Base-by-base conservation (phyloP, 2,888 invertebrate genomes). In the Rhorus exstirpatorius region DNA sequence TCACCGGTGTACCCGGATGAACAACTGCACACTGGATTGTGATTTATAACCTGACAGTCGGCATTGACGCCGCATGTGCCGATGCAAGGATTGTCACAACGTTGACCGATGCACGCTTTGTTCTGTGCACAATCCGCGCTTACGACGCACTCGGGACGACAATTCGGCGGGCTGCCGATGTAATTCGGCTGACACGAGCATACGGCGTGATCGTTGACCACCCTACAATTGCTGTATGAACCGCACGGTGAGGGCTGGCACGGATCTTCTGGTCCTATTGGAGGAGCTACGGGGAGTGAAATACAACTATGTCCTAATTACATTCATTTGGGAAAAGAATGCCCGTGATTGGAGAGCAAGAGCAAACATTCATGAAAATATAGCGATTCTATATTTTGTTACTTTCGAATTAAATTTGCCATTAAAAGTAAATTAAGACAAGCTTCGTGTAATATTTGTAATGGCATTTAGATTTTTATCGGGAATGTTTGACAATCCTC, bases 1-100 rank as follows among this genome's bases (percentile, higher is more conserved):
- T 98, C 97, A 74, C 98, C 98, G 44, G 94, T 94, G 91, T 95
- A 96, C 86, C 96, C 96, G 84, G 94, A 93, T 68, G 95, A 95
- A 92, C 98, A 98, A 91, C 96, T 96, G 93, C 98, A 98, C 84
- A 97, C 95, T 49, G 97, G 97, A 92, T 97, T 97, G 91, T 98
- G 98, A 92, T 97, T 97, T 63, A 97, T 95, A 14, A 97, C 97
- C 87, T 96, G 96, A 91, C 98, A 98, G 86, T 96, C 94, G 1
- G 97, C 97, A 93, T 97, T 96, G 80, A 94, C 93, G 26, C 97
- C 97, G 91, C 98, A 98, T n/a, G 96, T 96, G 82, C 96, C 97
- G 44, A 95, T 94, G 91, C 97, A 98, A 61, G 97, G 97, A 92
- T 97, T 96, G 83, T 95, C 94, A 91, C 98, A 98, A 93, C 95